Evolutionary conservation across 2,113 vertebrate species (phyloP).

Genomic region (Labrus mixtus): DNA sequence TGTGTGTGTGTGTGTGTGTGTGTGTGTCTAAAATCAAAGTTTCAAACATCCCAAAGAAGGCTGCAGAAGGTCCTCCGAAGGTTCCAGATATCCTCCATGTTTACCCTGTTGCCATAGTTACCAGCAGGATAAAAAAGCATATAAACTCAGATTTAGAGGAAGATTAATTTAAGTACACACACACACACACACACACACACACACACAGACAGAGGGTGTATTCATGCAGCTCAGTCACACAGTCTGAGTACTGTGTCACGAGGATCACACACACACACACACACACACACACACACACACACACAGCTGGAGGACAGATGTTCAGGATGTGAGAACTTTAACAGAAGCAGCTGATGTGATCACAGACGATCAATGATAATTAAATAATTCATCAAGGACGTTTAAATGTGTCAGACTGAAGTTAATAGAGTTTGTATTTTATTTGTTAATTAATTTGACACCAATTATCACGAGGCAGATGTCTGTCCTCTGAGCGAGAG

Average conservation of each 20-base stretch:
- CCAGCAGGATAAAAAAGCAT: not conserved
- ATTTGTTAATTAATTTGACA: too few relatives aligned
- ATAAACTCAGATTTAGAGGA: too few relatives aligned
- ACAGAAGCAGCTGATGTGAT: slow-evolving; percentile 1
- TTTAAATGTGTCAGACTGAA: too few relatives aligned
- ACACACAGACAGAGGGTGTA: not conserved
- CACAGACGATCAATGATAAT: not conserved
- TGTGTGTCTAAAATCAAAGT: too few relatives aligned
- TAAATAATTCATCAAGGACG: too few relatives aligned
- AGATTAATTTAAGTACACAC: not conserved
- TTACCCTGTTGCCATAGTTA: too few relatives aligned
- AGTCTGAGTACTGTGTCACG: slow-evolving; percentile 9
- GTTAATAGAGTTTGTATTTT: too few relatives aligned
- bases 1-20: too few relatives aligned
- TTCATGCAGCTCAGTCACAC: slow-evolving; percentile 33
- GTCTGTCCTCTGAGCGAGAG: too few relatives aligned
- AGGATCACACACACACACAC: slow-evolving; percentile 23
- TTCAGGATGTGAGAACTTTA: not conserved
- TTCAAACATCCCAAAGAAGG: not conserved
- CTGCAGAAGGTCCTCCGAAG: not conserved
- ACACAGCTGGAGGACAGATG: not conserved
- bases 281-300: slow-evolving; percentile 18
- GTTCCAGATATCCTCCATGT: not conserved
- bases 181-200: too few relatives aligned
- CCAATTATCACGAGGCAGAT: too few relatives aligned